Conservation (phyloP, 2,113 vertebrate species). For the Oceanites oceanicus region DNA sequence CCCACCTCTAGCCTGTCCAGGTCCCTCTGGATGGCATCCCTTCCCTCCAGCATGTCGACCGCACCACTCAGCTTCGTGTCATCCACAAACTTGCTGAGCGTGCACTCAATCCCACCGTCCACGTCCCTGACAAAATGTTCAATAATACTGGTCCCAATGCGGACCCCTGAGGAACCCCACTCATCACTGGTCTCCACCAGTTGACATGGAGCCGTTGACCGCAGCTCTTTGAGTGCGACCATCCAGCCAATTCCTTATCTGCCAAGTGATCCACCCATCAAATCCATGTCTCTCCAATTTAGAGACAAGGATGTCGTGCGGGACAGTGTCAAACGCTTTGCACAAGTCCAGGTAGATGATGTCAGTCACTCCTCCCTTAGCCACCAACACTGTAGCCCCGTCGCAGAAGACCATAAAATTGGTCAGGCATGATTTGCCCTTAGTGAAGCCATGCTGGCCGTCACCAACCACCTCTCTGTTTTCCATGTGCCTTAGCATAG, state of each 20-base stretch:
- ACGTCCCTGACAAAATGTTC: neutral
- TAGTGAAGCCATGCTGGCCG: too few species aligned
- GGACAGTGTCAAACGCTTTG: too few species aligned
- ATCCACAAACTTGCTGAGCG: neutral
- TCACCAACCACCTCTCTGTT: too few species aligned
- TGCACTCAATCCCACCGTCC: neutral
- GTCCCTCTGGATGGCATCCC: neutral
- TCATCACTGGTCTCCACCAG: neutral
- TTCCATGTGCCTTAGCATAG: too few species aligned
- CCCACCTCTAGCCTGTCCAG: neutral
- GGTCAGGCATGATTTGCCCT: too few species aligned
- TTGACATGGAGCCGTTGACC: accelerated
- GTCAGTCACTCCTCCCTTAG: too few species aligned
- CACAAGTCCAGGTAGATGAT: too few species aligned
- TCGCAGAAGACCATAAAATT: too few species aligned
- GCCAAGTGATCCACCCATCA: neutral
- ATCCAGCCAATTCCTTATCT: neutral
- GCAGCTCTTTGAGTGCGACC: neutral
- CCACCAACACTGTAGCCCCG: too few species aligned
- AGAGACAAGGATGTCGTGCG: too few species aligned
- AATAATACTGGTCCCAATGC: neutral
- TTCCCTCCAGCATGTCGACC: neutral
- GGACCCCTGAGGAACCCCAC: neutral
- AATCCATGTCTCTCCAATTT: neutral
- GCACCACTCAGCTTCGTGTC: neutral